Conservation (phyloP, 1,140 invertebrate genomes). For the Caenorhabditis tropicalis region DNA sequence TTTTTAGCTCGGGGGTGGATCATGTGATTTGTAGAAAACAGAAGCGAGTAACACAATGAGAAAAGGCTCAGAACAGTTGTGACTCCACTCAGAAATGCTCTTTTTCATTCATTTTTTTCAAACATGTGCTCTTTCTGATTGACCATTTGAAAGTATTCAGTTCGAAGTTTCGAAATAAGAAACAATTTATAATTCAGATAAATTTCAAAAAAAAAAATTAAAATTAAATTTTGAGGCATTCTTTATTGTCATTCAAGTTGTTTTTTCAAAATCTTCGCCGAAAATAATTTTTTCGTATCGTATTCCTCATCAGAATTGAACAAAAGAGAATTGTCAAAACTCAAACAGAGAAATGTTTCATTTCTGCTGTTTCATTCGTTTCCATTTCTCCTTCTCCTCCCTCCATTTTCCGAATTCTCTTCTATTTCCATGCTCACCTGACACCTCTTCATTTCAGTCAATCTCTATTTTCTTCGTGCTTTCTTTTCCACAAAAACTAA, state of each 20-base stretch:
- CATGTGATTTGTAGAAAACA: conserved; percentile 2
- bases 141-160: background rate
- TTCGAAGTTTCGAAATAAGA: background rate
- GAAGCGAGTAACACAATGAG: background rate
- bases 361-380: background rate
- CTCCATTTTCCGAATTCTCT: background rate
- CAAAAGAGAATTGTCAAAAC: background rate
- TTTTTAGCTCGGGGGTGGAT: background rate
- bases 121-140: too few species aligned
- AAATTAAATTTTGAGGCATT: too few species aligned
- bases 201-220: too few species aligned
- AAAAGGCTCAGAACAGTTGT: background rate
- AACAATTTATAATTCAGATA: too few species aligned
- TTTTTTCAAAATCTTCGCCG: too few species aligned
- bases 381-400: background rate
- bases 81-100: background rate
- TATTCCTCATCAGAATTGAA: too few species aligned
- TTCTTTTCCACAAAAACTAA: conserved; percentile 1
- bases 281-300: too few species aligned
- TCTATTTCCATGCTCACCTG: background rate
- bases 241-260: too few species aligned
- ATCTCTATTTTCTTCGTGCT: background rate
- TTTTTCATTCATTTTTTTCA: background rate
- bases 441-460: background rate
- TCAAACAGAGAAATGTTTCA: background rate